These are phyloP conservation scores for Nephotettix cincticeps DNA, from an alignment of 1,140 invertebrate species.

Conservation along the genomic window DNA sequence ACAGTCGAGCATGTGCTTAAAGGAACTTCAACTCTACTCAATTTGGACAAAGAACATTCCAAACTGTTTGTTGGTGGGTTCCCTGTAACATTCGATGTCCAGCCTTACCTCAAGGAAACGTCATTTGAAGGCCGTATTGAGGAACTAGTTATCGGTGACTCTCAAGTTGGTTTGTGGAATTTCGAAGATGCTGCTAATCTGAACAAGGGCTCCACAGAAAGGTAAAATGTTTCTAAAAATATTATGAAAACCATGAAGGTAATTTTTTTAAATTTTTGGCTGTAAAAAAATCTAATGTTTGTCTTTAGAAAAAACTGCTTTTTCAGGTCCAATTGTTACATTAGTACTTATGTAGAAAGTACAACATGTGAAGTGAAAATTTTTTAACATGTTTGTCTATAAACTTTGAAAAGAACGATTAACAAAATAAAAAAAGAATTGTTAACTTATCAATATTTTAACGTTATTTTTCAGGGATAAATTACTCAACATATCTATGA, in stretches of 20 bases:
- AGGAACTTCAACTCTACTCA: slow-evolving; percentile 77
- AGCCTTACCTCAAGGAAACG: slow-evolving; percentile 63
- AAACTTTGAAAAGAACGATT: no score
- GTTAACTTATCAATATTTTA: no score
- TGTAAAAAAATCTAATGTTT: no score
- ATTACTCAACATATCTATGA: slow-evolving; percentile 59
- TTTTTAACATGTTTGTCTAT: no score
- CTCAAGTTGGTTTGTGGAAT: slow-evolving; percentile 93
- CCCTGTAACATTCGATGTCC: slow-evolving; percentile 67
- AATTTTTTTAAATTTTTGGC: neutral
- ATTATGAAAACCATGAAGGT: no score
- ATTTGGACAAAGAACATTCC: slow-evolving; percentile 80
- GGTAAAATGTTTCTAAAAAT: slow-evolving; percentile 58
- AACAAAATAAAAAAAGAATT: no score
- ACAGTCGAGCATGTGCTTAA: slow-evolving; percentile 60
- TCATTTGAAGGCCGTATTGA: slow-evolving; percentile 90
- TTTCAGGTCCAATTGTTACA: no score
- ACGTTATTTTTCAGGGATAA: slow-evolving; percentile 55
- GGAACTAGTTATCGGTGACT: slow-evolving; percentile 84
- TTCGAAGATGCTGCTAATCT: slow-evolving; percentile 80
- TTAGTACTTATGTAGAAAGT: no score
- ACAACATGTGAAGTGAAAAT: no score
- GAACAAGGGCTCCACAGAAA: slow-evolving; percentile 67
- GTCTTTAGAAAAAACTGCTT: no score
- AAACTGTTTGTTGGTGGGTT: slow-evolving; percentile 91